Percentiles rank a stretch among this genome's conserved stretches.
Conservation (phyloP, 2,797 vertebrate genomes). For the Thripadectes ignobilis region DNA sequence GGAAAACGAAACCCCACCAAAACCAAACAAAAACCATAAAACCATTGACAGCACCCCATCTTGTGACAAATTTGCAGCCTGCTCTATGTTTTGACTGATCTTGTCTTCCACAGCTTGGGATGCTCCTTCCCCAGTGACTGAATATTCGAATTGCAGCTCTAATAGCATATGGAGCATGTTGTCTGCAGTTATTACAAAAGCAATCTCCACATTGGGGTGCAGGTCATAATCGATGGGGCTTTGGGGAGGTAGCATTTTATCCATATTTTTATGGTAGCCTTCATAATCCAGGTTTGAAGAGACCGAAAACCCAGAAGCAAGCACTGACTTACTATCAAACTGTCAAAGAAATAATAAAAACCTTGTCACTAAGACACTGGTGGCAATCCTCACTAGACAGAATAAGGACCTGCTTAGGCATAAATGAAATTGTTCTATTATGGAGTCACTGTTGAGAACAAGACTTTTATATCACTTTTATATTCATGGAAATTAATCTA, state of each 20-base stretch:
- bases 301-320: conserved; percentile 79
- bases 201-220: conserved; percentile 81
- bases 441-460: conserved; percentile 26
- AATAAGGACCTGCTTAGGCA: conserved; percentile 45
- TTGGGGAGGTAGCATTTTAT: conserved; percentile 81
- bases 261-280: conserved; percentile 81
- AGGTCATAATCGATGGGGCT: conserved; percentile 80
- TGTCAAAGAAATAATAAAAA: conserved; percentile 54
- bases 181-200: conserved; percentile 83
- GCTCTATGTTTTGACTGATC: conserved; percentile 36
- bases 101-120: conserved; percentile 74
- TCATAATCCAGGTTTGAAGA: conserved; percentile 83
- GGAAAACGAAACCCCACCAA: not conserved
- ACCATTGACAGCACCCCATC: not conserved
- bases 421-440: conserved; percentile 44
- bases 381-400: conserved; percentile 32
- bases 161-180: conserved; percentile 82
- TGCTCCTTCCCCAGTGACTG: conserved; percentile 77
- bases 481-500: conserved; percentile 6
- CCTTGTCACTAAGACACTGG: conserved; percentile 11
- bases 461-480: conserved; percentile 22
- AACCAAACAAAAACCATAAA: not conserved
- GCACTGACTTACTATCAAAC: conserved; percentile 48
- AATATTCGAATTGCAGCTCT: conserved; percentile 83
- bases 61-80: conserved; percentile 24